Evolutionary conservation across 2,113 vertebrate species (phyloP).

Genomic region (Chionis minor): DNA sequence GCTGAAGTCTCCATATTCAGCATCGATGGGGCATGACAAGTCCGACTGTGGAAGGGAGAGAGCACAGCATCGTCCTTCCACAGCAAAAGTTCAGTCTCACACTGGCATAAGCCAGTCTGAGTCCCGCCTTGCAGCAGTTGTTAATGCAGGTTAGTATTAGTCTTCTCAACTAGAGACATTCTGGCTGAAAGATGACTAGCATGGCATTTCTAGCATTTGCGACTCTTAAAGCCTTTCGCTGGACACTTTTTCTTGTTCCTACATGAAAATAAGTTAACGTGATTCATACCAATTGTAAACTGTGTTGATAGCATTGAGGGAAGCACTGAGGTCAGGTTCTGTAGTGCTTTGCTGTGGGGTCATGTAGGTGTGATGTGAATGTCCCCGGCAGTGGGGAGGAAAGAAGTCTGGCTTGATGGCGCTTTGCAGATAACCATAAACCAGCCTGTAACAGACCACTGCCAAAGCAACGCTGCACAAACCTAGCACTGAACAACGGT

Average conservation of each 20-base stretch:
- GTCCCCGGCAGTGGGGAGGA: background rate
- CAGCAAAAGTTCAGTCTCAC: background rate
- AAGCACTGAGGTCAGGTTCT: background rate
- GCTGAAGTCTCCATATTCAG: background rate
- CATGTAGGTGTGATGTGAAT: background rate
- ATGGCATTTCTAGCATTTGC: background rate
- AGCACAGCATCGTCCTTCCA: background rate
- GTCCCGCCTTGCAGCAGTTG: background rate
- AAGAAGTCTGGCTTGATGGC: background rate
- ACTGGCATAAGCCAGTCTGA: background rate
- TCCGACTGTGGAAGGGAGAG: background rate
- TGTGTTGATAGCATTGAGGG: background rate
- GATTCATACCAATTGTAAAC: background rate
- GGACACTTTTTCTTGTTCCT: background rate
- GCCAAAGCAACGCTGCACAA: background rate
- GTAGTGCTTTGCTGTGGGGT: background rate
- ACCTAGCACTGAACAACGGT: background rate
- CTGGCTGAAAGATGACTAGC: background rate
- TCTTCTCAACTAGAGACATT: background rate
- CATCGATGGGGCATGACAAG: too few relatives aligned
- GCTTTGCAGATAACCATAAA: background rate
- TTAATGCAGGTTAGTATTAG: background rate
- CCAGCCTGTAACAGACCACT: background rate
- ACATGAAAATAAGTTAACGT: background rate
- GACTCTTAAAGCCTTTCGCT: background rate